These are phyloP conservation scores for Mormyrops boulengeri DNA, from an alignment of 2,797 vertebrate genomes.

Conservation along the genomic window DNA sequence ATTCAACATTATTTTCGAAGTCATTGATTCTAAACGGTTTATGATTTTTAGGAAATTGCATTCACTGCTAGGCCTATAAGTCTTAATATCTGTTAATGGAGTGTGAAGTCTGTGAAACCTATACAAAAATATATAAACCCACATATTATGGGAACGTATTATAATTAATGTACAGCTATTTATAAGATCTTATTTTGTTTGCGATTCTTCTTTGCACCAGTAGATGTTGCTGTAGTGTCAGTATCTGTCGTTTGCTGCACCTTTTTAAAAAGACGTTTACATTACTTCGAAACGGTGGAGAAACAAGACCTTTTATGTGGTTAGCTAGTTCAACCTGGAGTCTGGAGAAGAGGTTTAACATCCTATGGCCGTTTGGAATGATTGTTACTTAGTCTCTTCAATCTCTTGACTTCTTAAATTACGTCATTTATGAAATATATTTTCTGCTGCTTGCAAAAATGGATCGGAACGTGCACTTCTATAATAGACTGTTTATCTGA, in stretches of 20 bases:
- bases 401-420: background rate
- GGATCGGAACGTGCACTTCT: background rate
- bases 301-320: background rate
- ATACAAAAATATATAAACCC: background rate
- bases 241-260: background rate
- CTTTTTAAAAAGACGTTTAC: background rate
- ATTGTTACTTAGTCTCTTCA: background rate
- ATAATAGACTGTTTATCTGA: background rate
- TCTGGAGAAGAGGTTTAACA: background rate
- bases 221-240: background rate
- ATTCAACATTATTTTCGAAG: background rate
- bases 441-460: background rate
- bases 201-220: background rate
- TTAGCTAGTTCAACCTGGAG: background rate
- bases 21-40: background rate
- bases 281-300: background rate
- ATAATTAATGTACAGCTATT: background rate
- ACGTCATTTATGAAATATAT: background rate
- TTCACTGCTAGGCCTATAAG: background rate
- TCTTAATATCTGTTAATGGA: background rate
- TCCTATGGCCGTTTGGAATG: background rate
- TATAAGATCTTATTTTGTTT: background rate
- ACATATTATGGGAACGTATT: background rate
- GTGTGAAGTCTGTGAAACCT: background rate
- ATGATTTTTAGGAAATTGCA: background rate